Evolutionary conservation across 2,888 invertebrate species (phyloP), one percentile per base, ranked within the genome.

Genomic region (Mechanitis mazaeus): DNA sequence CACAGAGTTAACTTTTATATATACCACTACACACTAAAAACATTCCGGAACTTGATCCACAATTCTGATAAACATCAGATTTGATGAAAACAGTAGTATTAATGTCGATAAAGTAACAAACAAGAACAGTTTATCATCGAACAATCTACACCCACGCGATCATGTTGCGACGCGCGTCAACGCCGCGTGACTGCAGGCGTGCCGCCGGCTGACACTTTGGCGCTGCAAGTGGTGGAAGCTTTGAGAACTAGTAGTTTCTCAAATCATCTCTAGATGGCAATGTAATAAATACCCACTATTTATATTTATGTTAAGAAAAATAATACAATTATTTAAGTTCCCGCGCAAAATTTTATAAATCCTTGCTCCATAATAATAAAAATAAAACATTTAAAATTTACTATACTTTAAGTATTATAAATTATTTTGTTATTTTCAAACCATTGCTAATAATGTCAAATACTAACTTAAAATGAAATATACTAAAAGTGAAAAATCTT

Each of bases 131-230:
- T 85, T 82, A 85, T 83, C 86, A 80, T 81, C 76, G 72, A 76
- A 82, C 85, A 83, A 85, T 85, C 78, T 86, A 87, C 86, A 83
- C 86, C 84, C 80, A 83, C 84, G 80, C 85, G 83, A 81, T 76
- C 84, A 87, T 84, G 83, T 79, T 84, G 79, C 83, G 79, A 83
- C 87, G 86, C 87, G 85, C 85, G 84, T 83, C 86, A 87, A 87
- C 88, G 88, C 87, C 87, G 88, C 88, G 87, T 88, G 88, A 87
- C 89, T 90, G 87, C 85, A 84, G 84, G 84, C 84, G 85, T 84
- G 84, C 80, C 83, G 83, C 76, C 81, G 84, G 78, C 74, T 87
- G 86, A 85, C 85, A 87, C 81, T 80, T 84, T 74, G 83, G 86
- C 87, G 88, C 86, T 77, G 69, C 65, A 50, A 47, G 46, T 59